Evolutionary conservation across 53 echinoderm and acorn worm genomes (phyloP).

Genomic region (Hippasteria phrygiana): DNA sequence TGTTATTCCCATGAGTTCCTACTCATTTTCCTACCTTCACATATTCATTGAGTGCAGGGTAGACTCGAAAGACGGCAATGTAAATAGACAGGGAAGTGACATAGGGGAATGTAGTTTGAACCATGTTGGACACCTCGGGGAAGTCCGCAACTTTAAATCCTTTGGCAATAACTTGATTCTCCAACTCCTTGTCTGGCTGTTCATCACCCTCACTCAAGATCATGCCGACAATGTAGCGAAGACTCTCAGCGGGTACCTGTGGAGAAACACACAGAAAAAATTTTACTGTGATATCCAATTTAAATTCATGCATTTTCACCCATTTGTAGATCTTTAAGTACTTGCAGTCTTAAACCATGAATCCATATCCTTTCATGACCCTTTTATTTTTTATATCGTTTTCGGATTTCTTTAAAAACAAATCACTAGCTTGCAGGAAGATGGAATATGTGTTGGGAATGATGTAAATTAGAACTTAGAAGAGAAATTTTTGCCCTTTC

Average conservation of each 20-base stretch:
- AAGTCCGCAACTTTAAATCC: slow-evolving; percentile 75
- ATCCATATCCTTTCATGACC: too few species aligned
- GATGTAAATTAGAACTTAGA: too few species aligned
- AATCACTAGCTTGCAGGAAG: too few species aligned
- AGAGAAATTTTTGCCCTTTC: too few species aligned
- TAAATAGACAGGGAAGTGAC: slow-evolving; percentile 74
- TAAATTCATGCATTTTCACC: too few species aligned
- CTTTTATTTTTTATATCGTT: too few species aligned
- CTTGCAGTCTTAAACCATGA: too few species aligned
- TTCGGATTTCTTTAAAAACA: too few species aligned
- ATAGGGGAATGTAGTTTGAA: slow-evolving; percentile 82
- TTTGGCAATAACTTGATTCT: slow-evolving; percentile 50
- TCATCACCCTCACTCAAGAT: slow-evolving; percentile 82
- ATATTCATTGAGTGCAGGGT: slow-evolving; percentile 73
- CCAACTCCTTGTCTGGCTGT: slow-evolving; percentile 65
- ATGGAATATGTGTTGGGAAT: too few species aligned
- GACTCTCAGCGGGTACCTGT: slow-evolving; percentile 69
- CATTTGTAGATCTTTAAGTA: too few species aligned
- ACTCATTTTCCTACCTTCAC: slow-evolving; percentile 58
- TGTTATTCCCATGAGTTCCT: not conserved
- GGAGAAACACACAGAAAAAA: not conserved
- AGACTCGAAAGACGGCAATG: slow-evolving; percentile 75
- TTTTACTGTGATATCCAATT: not conserved
- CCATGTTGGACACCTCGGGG: slow-evolving; percentile 76
- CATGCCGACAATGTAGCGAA: slow-evolving; percentile 81